Evolutionary conservation across 2,113 vertebrate species (phyloP), one percentile per base, ranked within the genome.

Genomic region (Eurypyga helias): DNA sequence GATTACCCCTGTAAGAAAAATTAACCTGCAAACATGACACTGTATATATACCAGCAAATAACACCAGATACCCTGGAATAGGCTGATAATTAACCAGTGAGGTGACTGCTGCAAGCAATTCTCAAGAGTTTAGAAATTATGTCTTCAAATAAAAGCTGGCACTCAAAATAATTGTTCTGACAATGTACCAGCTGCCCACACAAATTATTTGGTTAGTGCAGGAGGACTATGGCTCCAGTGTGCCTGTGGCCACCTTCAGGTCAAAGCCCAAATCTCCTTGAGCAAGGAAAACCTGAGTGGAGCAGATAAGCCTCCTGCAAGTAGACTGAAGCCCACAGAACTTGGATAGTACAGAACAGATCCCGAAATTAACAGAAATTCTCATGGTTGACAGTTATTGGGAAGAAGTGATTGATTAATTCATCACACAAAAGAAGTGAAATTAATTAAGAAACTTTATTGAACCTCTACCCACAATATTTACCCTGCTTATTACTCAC

Each of bases 161-260:
- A 69, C 7, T 78, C 24, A 57, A 82, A 87, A 13, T 6, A 87
- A 57, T 57, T 36, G 73, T 3, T 75, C 34, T 65, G 34, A 79
- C 16, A 38, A 45, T 1, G 1, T 38, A 62, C 5, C n/a, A 49
- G 4, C 43, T 66, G 41, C 46, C 41, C 1, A 1, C 46, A n/a
- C 7, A 49, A 49, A 77, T 55, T 4, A 79, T 67, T 60, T 3
- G 3, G 34, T 45, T 49, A 82, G 7, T 11, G 34, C 5, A 66
- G 46, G 13, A 77, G 10, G 26, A 52, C 11, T 38, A 3, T 15
- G 18, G 19, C 26, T 46, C 12, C 43, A 72, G 24, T n/a, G 26
- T n/a, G 21, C 26, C 29, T 78, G 13, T 67, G 43, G 17, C 21
- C 70, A 60, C 6, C 3, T 65, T 80, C 41, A 61, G 3, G 29